Evolutionary conservation across 2,888 invertebrate species (phyloP).

Genomic region (Caenorhabditis auriculariae): DNA sequence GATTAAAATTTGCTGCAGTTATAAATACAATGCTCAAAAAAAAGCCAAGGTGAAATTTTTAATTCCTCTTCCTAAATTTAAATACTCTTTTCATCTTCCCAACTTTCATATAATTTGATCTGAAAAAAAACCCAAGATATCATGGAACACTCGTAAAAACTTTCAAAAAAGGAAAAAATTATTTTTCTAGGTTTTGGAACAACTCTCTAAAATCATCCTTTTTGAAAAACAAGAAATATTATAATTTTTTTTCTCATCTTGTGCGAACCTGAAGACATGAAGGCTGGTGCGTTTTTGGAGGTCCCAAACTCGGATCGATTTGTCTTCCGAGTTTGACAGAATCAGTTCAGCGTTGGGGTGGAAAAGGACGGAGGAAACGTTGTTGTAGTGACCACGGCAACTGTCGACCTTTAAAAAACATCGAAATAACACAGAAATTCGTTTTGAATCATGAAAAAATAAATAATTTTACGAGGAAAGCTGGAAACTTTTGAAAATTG

Average conservation of each 20-base stretch:
- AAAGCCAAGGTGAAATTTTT: not conserved
- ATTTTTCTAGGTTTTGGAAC: too few relatives aligned
- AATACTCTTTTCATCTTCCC: too few relatives aligned
- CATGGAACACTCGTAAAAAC: too few relatives aligned
- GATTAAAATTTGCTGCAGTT: not conserved
- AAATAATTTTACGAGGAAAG: too few relatives aligned
- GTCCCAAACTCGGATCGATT: conserved; percentile 97
- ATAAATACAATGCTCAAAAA: not conserved
- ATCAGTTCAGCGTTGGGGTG: conserved; percentile 93
- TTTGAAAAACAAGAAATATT: not conserved
- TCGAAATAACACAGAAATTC: too few relatives aligned
- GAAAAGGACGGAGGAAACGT: conserved; percentile 94
- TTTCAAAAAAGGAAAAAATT: too few relatives aligned
- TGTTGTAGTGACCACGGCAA: conserved; percentile 98
- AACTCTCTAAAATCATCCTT: too few relatives aligned
- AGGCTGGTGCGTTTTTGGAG: conserved; percentile 90
- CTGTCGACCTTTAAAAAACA: conserved; percentile 78
- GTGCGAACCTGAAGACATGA: conserved; percentile 77
- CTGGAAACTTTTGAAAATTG: too few relatives aligned
- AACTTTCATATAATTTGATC: too few relatives aligned
- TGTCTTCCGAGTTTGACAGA: conserved; percentile 94
- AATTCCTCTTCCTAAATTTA: not conserved
- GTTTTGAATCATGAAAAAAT: too few relatives aligned
- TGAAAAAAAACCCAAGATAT: too few relatives aligned
- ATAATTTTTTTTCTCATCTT: not conserved